Percentiles rank a stretch among this genome's conserved stretches.
These are phyloP conservation scores for Protaetia brevitarsis DNA, from an alignment of 1,140 invertebrate genomes.

Conservation along the genomic window DNA sequence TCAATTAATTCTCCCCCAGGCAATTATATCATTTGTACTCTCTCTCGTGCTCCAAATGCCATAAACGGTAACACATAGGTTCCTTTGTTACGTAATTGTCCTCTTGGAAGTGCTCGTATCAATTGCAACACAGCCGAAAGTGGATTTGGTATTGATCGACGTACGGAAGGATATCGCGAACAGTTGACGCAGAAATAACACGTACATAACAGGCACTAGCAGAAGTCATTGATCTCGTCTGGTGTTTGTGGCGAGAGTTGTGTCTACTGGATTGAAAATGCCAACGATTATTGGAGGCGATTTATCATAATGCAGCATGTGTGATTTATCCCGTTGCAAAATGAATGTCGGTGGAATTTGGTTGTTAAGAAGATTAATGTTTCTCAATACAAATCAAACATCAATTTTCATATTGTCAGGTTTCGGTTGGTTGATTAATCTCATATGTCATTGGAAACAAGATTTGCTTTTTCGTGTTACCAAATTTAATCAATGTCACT, in stretches of 20 bases:
- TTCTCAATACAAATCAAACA: no score
- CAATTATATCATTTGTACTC: no score
- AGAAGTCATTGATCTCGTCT: slow-evolving; percentile 8
- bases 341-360: no score
- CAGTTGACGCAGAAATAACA: neutral
- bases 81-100: neutral
- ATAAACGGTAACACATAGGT: neutral
- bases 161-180: neutral
- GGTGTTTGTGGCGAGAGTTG: slow-evolving; percentile 1
- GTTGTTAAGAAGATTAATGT: no score
- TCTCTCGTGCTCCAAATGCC: no score
- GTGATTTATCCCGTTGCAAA: neutral
- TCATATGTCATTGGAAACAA: no score
- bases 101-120: neutral
- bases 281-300: neutral
- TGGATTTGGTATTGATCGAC: neutral
- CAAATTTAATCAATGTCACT: no score
- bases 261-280: slow-evolving; percentile 5
- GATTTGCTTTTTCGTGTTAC: no score
- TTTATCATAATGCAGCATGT: neutral
- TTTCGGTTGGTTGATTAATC: no score
- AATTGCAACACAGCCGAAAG: neutral
- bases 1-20: no score
- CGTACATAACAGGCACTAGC: neutral
- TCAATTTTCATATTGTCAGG: no score